Base-by-base conservation (phyloP, 2,888 invertebrate genomes). In the Orthosia incerta region DNA sequence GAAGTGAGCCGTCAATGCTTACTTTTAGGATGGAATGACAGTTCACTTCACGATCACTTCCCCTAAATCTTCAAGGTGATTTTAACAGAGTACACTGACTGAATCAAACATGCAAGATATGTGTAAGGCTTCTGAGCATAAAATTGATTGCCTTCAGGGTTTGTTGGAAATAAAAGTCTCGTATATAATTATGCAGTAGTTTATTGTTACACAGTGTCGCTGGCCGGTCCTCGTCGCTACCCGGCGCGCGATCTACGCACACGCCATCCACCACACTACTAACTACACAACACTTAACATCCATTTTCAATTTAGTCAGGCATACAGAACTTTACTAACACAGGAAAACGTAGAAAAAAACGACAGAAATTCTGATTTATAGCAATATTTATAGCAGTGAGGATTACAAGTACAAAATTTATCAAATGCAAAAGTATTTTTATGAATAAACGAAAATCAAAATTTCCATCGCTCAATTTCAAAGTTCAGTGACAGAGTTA, bases 121-220 rank as follows among this genome's bases (percentile, higher is more conserved):
- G 39, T 39, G 39, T 39, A 9, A 39, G 39, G 39, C 39, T 39
- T 7, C 39, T 39, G 39, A 39, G 39, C 39, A 39, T 39, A 9
- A 39, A 39, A 39, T 9, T 39, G 39, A 9, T 39, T 39, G 9
- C 3, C 9, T 9, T 39, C 39, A 39, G 39, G 39, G 23, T 16
- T 74, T 18, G 18, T 13, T n/a, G 4, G 61, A 87, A 90, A 89
- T 87, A 82, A 88, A 90, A 87, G 56, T 50, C 79, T 61, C 13
- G 46, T 72, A 71, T 79, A 78, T 91, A 94, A 94, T 95, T 95
- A 96, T 95, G 95, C 95, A 95, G 92, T 95, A 95, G 91, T 95
- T 95, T 94, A 95, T 95, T 95, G 94, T 95, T 95, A 95, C 91
- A 94, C 90, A 94, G 91, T 91, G 91, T 89, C 90, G 90, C 92